Evolutionary conservation across 2,113 vertebrate species (phyloP).

Genomic region (Murina feae): DNA sequence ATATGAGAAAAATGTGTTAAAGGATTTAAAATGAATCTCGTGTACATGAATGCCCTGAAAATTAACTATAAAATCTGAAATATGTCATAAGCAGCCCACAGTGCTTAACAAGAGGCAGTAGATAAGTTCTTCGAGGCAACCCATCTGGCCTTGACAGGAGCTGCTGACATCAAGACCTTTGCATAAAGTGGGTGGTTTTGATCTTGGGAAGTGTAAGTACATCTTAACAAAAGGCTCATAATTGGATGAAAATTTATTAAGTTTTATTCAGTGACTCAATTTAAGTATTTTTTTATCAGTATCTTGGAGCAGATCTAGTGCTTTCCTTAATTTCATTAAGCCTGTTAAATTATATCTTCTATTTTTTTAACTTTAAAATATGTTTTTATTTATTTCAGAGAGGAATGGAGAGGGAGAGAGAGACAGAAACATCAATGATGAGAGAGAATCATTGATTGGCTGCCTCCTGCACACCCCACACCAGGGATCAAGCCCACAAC

Average conservation of each 20-base stretch:
- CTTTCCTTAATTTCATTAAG: slow-evolving; percentile 60
- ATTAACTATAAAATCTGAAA: slow-evolving; percentile 37
- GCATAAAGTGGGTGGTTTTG: slow-evolving; percentile 49
- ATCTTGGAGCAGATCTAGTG: slow-evolving; percentile 33
- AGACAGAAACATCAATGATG: no score
- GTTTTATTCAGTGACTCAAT: slow-evolving; percentile 50
- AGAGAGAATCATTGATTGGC: no score
- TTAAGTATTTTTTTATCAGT: slow-evolving; percentile 45
- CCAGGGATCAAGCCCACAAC: no score
- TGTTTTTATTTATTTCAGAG: no score
- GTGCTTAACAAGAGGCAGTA: neutral
- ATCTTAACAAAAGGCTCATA: slow-evolving; percentile 48
- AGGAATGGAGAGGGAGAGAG: no score
- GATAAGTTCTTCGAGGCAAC: neutral
- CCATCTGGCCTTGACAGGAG: neutral
- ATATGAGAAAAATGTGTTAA: slow-evolving; percentile 50
- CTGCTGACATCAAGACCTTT: slow-evolving; percentile 23
- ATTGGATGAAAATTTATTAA: slow-evolving; percentile 48
- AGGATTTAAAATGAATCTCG: slow-evolving; percentile 60
- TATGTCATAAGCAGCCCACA: neutral
- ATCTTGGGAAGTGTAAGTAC: slow-evolving; percentile 39
- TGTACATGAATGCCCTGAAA: slow-evolving; percentile 1
- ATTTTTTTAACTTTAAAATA: neutral
- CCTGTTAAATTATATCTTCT: slow-evolving; percentile 25
- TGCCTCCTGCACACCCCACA: no score